Evolutionary conservation across 2,797 vertebrate genomes (phyloP).

Genomic region (Vespertilio murinus): DNA sequence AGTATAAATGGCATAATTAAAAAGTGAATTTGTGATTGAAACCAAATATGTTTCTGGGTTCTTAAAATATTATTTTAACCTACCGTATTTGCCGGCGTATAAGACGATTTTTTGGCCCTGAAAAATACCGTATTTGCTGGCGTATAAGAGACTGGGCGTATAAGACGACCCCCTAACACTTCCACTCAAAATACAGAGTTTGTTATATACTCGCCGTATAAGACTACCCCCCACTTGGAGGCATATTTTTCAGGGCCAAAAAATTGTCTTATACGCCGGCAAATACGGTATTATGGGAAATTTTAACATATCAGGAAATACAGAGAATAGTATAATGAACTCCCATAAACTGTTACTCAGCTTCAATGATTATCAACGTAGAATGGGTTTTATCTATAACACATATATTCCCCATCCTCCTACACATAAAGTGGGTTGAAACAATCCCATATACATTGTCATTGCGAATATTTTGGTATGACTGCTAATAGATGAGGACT

Average conservation of each 20-base stretch:
- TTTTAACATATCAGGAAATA: not conserved
- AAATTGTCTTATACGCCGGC: too few relatives aligned
- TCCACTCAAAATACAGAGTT: too few relatives aligned
- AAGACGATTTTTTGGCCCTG: too few relatives aligned
- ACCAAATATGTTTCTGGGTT: not conserved
- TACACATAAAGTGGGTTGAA: not conserved
- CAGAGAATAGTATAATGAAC: not conserved
- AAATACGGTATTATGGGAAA: too few relatives aligned
- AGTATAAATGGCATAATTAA: not conserved
- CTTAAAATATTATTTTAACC: not conserved
- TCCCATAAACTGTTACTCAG: not conserved
- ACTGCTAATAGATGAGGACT: not conserved
- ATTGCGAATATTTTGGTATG: not conserved
- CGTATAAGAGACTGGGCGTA: too few relatives aligned
- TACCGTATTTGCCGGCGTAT: too few relatives aligned
- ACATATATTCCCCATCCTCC: not conserved
- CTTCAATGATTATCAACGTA: not conserved
- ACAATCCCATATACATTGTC: not conserved
- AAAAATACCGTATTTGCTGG: too few relatives aligned
- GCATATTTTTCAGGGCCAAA: too few relatives aligned
- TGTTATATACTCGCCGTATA: too few relatives aligned
- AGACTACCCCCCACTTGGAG: too few relatives aligned
- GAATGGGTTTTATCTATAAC: not conserved
- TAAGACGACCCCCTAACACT: too few relatives aligned
- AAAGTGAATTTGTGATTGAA: slow-evolving; percentile 14